These are phyloP conservation scores for Chymomyza costata DNA, from an alignment of 1,140 invertebrate species.

Conservation along the genomic window DNA sequence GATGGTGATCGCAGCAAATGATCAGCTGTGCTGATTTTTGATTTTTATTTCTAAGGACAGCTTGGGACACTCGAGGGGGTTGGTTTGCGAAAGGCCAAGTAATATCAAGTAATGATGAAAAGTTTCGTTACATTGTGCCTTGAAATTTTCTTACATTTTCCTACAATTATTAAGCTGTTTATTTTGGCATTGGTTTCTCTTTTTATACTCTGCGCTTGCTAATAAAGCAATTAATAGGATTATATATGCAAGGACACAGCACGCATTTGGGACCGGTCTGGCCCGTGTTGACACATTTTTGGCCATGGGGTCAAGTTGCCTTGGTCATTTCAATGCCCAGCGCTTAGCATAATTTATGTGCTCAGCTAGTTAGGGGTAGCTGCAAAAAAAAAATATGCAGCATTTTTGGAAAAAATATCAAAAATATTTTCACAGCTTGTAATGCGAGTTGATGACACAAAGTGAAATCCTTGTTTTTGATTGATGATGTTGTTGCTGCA, in stretches of 20 bases:
- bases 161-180: conserved; percentile 55
- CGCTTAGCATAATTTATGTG: too few relatives aligned
- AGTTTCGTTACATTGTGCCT: conserved; percentile 17
- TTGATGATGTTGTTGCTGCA: conserved; percentile 18
- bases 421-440: conserved; percentile 17
- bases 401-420: conserved; percentile 4
- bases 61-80: background rate
- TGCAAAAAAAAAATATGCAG: conserved; percentile 8
- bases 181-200: conserved; percentile 8
- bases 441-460: conserved; percentile 11
- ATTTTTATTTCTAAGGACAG: background rate
- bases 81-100: conserved; percentile 3
- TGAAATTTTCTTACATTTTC: conserved; percentile 51
- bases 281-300: conserved; percentile 47
- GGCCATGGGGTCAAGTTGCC: conserved; percentile 54
- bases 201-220: conserved; percentile 12
- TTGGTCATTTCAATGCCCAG: conserved; percentile 39
- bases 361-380: conserved; percentile 3
- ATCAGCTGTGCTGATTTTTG: conserved; percentile 43
- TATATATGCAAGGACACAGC: conserved; percentile 49
- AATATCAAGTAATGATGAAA: background rate
- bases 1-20: conserved; percentile 33
- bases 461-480: conserved; percentile 13
- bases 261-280: too few relatives aligned
- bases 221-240: conserved; percentile 68